Evolutionary conservation across 2,113 vertebrate genomes (phyloP), one percentile per base, ranked within the genome.

Genomic region (Nerophis lumbriciformis): DNA sequence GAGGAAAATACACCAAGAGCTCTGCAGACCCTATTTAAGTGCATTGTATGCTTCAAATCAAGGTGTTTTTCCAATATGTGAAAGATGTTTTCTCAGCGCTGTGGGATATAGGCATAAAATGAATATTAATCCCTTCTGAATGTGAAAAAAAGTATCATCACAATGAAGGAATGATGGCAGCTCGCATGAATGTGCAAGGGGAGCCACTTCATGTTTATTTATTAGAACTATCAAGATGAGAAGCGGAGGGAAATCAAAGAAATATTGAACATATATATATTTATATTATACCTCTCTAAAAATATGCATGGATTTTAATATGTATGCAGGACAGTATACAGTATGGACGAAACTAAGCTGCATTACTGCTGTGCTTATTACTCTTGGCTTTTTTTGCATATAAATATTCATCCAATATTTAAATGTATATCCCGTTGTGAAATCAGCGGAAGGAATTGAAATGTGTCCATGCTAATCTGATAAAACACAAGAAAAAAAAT

Each of bases 191-290:
- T 73, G 72, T 65, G 19, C 53, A 76, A 63, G 65, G 50, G 71
- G 75, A 52, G 35, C 53, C 69, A 61, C 52, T 76, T 85, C 79
- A 84, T 88, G 80, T 88, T 87, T 87, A 84, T 88, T 84, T 85
- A 88, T 84, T 68, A 61, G 65, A 71, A 72, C 82, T 76, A 77
- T 85, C 75, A 76, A 74, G 75, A 79, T 71, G 76, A 75, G 65
- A 79, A 65, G 61, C 49, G 5, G 64, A 58, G 71, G 73, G 50
- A 68, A 83, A 81, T 86, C 73, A 83, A 86, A 85, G 79, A 62
- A 78, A 63, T 55, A 65, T 59, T 56, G 60, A 79, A 71, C 75
- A 63, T 79, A 67, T 76, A 81, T 76, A 76, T 71, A 81, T 83
- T 77, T 80, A 28, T 28, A 28, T 79, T 76, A 71, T 51, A 42